Conservation (phyloP, 2,797 vertebrate genomes). For the Tapirus indicus region DNA sequence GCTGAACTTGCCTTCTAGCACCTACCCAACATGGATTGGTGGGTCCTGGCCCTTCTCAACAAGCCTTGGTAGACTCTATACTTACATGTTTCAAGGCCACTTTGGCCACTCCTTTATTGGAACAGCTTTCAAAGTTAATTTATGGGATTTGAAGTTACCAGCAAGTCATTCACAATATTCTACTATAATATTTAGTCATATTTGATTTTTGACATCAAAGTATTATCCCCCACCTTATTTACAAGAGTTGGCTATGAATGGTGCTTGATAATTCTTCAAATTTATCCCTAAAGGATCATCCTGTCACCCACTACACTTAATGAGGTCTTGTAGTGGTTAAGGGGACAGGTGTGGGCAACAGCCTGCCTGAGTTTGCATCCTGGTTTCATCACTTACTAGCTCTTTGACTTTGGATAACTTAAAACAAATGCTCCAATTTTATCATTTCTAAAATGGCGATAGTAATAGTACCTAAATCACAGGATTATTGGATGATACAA, state of each 20-base stretch:
- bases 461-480: background rate
- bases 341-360: background rate
- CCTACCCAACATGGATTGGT: background rate
- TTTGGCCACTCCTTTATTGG: background rate
- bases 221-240: slow-evolving; percentile 10
- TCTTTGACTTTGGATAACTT: background rate
- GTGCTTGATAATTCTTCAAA: background rate
- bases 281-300: background rate
- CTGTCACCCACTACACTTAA: background rate
- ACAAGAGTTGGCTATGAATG: background rate
- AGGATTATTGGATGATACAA: background rate
- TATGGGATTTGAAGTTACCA: slow-evolving; percentile 27
- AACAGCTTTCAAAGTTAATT: slow-evolving; percentile 25
- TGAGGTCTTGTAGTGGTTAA: background rate
- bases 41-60: background rate
- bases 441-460: slow-evolving; percentile 1
- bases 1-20: background rate
- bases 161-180: background rate
- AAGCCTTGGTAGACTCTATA: background rate
- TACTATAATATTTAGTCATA: background rate
- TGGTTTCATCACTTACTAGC: background rate
- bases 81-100: background rate
- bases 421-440: slow-evolving; percentile 6
- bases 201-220: slow-evolving; percentile 2
- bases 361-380: background rate